Percentiles rank a stretch among this genome's conserved stretches.
Evolutionary conservation across 2,113 vertebrate genomes (phyloP).

Genomic region (Cinclus cinclus): DNA sequence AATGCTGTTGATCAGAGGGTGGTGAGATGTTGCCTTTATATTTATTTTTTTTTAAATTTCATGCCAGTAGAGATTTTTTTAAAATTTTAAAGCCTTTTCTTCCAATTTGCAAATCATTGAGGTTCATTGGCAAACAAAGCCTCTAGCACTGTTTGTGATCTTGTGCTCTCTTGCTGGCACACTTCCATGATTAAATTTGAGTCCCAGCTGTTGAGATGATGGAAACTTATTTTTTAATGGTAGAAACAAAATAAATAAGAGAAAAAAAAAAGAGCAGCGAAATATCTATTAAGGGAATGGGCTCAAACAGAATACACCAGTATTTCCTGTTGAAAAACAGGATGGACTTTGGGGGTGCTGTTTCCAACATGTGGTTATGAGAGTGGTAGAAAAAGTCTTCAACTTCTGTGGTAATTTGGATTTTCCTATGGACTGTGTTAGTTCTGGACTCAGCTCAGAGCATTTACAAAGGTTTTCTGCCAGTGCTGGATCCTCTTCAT

Average conservation of each 20-base stretch:
- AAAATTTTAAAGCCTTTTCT: background rate
- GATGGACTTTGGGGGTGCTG: background rate
- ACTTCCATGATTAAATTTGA: background rate
- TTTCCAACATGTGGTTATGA: background rate
- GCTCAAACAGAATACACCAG: background rate
- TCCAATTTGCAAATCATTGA: background rate
- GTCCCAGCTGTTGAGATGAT: background rate
- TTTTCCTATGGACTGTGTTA: background rate
- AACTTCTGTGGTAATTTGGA: background rate
- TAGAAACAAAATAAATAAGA: background rate
- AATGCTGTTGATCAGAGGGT: background rate
- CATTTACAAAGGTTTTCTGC: background rate
- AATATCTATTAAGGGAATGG: background rate
- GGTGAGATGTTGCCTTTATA: background rate
- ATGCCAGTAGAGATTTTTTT: background rate
- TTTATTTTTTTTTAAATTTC: background rate
- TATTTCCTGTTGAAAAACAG: background rate
- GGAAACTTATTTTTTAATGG: background rate
- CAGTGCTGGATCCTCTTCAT: background rate
- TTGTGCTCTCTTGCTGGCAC: background rate
- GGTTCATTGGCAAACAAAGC: background rate
- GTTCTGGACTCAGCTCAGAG: background rate
- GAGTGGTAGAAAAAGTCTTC: background rate
- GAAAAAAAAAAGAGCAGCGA: background rate
- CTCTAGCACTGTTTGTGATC: accelerated